Conservation (phyloP, 2,113 vertebrate species). For the Ammodytes dubius region DNA sequence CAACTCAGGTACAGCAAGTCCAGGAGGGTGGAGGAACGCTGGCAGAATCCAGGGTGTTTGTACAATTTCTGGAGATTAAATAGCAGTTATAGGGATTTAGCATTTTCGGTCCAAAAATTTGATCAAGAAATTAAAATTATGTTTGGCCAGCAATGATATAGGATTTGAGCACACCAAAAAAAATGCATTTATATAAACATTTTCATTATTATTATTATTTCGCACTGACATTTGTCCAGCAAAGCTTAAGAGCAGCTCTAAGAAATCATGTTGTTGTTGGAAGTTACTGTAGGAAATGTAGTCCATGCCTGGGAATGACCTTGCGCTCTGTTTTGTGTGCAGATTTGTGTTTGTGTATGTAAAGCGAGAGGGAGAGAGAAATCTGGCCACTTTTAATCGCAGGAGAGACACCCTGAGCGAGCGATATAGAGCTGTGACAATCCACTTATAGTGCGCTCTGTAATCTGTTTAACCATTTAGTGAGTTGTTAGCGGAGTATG, state of each 20-base stretch:
- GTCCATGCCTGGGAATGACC: constrained; percentile 38
- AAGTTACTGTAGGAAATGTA: constrained; percentile 18
- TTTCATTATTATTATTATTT: background rate
- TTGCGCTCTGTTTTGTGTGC: constrained; percentile 20
- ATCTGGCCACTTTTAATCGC: constrained; percentile 91
- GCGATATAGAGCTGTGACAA: constrained; percentile 97
- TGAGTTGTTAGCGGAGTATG: constrained; percentile 90
- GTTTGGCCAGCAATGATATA: background rate
- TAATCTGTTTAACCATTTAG: constrained; percentile 99
- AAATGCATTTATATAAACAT: too few relatives aligned
- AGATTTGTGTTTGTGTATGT: background rate
- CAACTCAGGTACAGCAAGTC: background rate
- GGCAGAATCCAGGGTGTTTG: background rate
- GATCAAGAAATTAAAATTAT: background rate
- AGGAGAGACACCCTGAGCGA: constrained; percentile 91
- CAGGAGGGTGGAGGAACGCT: background rate
- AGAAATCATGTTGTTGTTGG: constrained; percentile 11
- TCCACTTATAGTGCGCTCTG: constrained; percentile 97
- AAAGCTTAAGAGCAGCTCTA: background rate
- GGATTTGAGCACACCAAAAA: background rate
- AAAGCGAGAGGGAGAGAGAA: constrained; percentile 83
- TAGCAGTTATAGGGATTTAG: background rate
- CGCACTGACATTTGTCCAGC: background rate
- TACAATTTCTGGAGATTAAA: background rate
- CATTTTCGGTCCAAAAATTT: background rate